phyloP scores from a whole-genome alignment of 1,140 invertebrate genomes.

The Polypedilum vanderplanki region DNA sequence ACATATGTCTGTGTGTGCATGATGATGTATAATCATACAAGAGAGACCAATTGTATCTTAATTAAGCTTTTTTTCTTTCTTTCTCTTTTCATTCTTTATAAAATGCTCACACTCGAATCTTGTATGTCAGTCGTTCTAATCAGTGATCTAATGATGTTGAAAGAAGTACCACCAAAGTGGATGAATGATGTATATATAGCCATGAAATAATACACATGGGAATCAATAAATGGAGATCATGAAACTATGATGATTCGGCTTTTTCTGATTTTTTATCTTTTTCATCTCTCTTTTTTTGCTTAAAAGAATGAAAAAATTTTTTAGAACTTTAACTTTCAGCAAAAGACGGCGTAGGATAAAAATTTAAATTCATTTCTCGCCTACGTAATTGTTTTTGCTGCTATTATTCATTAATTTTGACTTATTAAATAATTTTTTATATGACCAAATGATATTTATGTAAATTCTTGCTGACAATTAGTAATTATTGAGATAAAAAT shows the following conservation, averaged over 20 bases:
- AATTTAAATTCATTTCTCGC: no score
- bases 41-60: slow-evolving; percentile 3
- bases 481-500: no score
- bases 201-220: not conserved
- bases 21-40: not conserved
- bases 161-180: not conserved
- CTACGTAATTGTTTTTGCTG: not conserved
- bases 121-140: not conserved
- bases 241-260: slow-evolving; percentile 3
- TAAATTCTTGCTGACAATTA: no score
- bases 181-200: not conserved
- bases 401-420: not conserved
- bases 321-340: no score
- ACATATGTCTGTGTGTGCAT: not conserved
- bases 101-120: not conserved
- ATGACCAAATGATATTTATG: no score
- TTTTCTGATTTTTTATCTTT: not conserved
- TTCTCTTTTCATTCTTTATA: not conserved
- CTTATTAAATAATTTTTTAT: not conserved
- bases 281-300: not conserved
- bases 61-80: not conserved
- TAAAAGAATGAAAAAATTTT: no score
- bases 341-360: no score
- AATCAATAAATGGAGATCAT: slow-evolving; percentile 15
- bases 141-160: slow-evolving; percentile 11